Evolutionary conservation across 2,113 vertebrate species (phyloP).

Genomic region (Psammodynastes pulverulentus): DNA sequence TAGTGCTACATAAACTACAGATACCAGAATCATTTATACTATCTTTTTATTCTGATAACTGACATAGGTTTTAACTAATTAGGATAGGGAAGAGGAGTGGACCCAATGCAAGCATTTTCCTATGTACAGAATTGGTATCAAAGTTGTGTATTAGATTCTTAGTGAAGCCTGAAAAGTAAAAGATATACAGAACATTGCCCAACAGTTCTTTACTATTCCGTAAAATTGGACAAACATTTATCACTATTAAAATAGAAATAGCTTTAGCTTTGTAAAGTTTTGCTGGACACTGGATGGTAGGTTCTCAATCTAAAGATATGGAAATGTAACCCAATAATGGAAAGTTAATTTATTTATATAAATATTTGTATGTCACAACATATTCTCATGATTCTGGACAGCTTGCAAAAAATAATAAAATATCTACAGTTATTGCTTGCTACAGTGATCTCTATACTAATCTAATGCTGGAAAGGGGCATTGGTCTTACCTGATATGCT

Average conservation of each 20-base stretch:
- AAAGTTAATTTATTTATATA: neutral
- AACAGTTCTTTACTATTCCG: neutral
- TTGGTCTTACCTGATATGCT: too few relatives aligned
- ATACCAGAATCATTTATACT: neutral
- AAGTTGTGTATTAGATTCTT: neutral
- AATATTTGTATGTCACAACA: neutral
- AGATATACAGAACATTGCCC: neutral
- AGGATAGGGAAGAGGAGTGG: neutral
- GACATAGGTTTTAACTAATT: neutral
- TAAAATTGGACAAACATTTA: neutral
- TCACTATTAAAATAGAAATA: neutral
- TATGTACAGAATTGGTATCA: neutral
- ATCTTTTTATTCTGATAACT: neutral
- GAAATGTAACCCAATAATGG: neutral
- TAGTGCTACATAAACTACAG: neutral
- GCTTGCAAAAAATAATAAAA: neutral
- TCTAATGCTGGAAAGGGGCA: neutral
- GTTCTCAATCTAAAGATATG: neutral
- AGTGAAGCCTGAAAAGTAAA: neutral
- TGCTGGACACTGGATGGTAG: neutral
- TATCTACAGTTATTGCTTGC: neutral
- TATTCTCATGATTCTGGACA: neutral
- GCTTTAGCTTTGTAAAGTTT: neutral
- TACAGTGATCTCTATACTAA: neutral
- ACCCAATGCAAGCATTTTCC: neutral